Conservation (phyloP, 2,888 invertebrate genomes). For the Aplocera efformata region DNA sequence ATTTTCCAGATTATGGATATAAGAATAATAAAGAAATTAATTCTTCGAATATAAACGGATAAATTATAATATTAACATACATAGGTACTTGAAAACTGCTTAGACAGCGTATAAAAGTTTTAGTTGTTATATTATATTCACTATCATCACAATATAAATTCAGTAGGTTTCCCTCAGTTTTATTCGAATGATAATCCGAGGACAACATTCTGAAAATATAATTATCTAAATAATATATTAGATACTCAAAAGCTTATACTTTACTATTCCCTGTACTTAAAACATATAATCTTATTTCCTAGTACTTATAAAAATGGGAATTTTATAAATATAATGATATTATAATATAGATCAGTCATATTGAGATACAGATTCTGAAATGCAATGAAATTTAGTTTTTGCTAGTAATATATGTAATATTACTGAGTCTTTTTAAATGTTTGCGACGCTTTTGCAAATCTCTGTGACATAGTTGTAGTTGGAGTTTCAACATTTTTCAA, state of each 20-base stretch:
- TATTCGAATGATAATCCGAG: constrained; percentile 42
- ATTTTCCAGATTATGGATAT: too few species aligned
- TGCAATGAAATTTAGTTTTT: not conserved
- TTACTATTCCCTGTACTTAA: not conserved
- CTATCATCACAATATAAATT: constrained; percentile 67
- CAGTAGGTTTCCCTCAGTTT: constrained; percentile 73
- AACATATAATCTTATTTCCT: constrained; percentile 21
- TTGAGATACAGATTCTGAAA: constrained; percentile 12
- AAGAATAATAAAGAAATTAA: too few species aligned
- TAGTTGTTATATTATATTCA: constrained; percentile 10
- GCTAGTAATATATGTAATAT: not conserved
- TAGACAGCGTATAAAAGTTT: too few species aligned
- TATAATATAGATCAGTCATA: constrained; percentile 11
- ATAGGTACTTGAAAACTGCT: too few species aligned
- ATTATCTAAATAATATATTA: constrained; percentile 16
- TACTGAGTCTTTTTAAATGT: constrained; percentile 10
- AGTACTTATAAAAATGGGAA: constrained; percentile 24
- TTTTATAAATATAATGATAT: constrained; percentile 8
- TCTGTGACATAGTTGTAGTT: constrained; percentile 31
- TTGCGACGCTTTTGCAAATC: constrained; percentile 51
- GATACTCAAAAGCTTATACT: constrained; percentile 1
- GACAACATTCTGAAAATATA: constrained; percentile 77
- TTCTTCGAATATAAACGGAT: too few species aligned
- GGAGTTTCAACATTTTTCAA: constrained; percentile 78
- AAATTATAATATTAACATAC: too few species aligned